A percentile compares a stretch with the other conserved stretches of the same genome.
These are phyloP conservation scores for Apodemia hepburni DNA, from an alignment of 2,888 invertebrate genomes.

Conservation along the genomic window DNA sequence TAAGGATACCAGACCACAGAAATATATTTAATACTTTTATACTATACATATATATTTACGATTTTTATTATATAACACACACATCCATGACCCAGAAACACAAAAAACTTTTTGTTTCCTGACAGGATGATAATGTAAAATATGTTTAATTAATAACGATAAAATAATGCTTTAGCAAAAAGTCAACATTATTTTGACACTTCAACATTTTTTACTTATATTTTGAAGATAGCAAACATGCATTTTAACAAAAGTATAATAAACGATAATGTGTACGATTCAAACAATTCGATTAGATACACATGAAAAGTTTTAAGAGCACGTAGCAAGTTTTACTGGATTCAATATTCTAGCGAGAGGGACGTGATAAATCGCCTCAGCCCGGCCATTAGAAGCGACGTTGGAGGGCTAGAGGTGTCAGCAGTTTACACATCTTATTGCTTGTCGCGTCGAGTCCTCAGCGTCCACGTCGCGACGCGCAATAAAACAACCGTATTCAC, in stretches of 20 bases:
- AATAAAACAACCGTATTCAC: constrained; percentile 77
- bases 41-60: no score
- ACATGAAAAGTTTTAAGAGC: constrained; percentile 7
- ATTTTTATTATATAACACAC: no score
- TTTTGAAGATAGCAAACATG: no score
- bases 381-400: constrained; percentile 68
- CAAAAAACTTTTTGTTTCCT: no score
- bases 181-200: no score
- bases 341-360: constrained; percentile 66
- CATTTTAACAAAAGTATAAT: background rate
- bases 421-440: constrained; percentile 70
- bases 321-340: constrained; percentile 51
- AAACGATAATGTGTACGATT: background rate
- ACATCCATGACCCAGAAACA: no score
- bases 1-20: no score
- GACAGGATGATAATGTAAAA: no score
- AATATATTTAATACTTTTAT: no score
- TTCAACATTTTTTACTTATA: no score
- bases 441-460: constrained; percentile 59
- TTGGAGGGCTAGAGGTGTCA: constrained; percentile 59
- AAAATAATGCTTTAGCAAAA: no score
- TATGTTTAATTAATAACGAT: no score
- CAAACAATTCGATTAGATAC: constrained; percentile 10
- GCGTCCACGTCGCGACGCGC: constrained; percentile 65
- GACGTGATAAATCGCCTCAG: constrained; percentile 73